Conservation (phyloP, 2,797 vertebrate species). For the Graptemys geographica region DNA sequence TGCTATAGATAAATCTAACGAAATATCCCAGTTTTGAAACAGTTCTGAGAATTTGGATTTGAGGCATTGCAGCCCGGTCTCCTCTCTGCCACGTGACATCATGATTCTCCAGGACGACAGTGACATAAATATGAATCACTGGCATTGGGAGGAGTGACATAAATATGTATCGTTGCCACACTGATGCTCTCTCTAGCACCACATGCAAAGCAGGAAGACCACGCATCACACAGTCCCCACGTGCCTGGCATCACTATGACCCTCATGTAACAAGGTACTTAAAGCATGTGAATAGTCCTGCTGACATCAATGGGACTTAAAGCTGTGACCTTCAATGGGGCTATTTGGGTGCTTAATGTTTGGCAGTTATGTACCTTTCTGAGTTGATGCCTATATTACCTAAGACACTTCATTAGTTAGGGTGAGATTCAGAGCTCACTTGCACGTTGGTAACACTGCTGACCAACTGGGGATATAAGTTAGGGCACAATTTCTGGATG, state of each 20-base stretch:
- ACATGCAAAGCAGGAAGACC: neutral
- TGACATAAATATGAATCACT: neutral
- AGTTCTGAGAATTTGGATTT: neutral
- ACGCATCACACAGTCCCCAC: neutral
- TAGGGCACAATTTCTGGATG: neutral
- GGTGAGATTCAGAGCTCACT: neutral
- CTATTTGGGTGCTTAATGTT: neutral
- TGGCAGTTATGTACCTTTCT: neutral
- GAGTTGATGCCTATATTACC: neutral
- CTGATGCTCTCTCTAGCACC: neutral
- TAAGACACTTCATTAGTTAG: neutral
- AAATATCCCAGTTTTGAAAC: neutral
- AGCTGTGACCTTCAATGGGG: neutral
- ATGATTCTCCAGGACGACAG: neutral
- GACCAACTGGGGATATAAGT: neutral
- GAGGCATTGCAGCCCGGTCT: neutral
- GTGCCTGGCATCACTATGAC: neutral
- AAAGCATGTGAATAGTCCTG: neutral
- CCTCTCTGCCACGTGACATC: neutral
- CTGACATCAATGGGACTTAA: neutral
- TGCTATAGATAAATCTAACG: neutral
- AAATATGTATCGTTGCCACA: neutral
- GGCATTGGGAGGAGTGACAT: neutral
- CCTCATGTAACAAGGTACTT: neutral
- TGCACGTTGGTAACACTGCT: neutral